Percentiles rank a stretch among this genome's conserved stretches.
Evolutionary conservation across 2,888 invertebrate genomes (phyloP).

Genomic region (Noctua fimbriata): DNA sequence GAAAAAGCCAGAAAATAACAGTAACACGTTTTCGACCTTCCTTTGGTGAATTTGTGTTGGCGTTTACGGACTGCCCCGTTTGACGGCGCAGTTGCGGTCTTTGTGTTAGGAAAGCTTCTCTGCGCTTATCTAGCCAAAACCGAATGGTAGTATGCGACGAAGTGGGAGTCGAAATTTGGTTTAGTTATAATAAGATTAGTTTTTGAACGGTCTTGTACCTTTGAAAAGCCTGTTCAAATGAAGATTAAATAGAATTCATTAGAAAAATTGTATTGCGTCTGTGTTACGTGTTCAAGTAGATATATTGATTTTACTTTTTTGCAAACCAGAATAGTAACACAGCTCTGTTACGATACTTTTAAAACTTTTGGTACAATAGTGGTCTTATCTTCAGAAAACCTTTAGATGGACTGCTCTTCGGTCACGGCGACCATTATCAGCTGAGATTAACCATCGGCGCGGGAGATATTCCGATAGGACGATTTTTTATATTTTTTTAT

Average conservation of each 20-base stretch:
- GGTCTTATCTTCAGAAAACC: not conserved
- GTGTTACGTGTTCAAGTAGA: not conserved
- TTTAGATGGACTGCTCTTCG: not conserved
- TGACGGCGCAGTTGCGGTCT: slow-evolving; percentile 63
- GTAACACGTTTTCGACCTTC: slow-evolving; percentile 54
- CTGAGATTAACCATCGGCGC: too few species aligned
- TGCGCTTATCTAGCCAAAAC: slow-evolving; percentile 14
- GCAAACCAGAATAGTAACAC: not conserved
- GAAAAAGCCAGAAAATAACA: slow-evolving; percentile 50
- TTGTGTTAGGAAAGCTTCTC: slow-evolving; percentile 52
- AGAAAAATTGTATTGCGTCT: not conserved
- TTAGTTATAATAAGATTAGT: slow-evolving; percentile 4
- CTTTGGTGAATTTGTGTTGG: slow-evolving; percentile 54
- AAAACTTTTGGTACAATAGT: not conserved
- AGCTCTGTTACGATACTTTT: not conserved
- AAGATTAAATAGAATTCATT: too few species aligned
- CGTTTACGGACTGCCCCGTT: slow-evolving; percentile 52
- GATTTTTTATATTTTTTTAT: too few species aligned
- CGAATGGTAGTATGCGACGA: not conserved
- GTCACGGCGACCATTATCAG: too few species aligned
- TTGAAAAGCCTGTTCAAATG: not conserved
- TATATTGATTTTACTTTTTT: not conserved
- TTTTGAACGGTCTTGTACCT: not conserved
- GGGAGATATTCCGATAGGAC: too few species aligned
- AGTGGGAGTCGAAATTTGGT: slow-evolving; percentile 6